phyloP scores from a whole-genome alignment of 2,797 vertebrate genomes.

The Myioborus miniatus region DNA sequence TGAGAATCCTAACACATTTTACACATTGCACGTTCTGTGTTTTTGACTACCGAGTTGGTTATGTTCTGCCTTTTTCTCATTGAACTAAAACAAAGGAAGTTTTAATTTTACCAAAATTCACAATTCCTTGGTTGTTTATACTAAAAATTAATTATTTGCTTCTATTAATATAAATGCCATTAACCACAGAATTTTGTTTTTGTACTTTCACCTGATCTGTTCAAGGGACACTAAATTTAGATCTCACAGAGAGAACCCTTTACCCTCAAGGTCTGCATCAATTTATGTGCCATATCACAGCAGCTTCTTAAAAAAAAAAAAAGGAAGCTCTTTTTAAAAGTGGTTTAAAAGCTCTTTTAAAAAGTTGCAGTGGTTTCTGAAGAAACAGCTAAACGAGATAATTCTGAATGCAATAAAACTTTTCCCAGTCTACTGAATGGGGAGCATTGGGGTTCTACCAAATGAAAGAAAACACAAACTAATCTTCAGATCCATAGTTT shows the following conservation, averaged over 20 bases:
- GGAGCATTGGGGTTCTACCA: not conserved
- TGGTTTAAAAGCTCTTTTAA: too few relatives aligned
- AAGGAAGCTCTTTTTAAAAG: not conserved
- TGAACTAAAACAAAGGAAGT: not conserved
- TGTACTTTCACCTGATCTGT: not conserved
- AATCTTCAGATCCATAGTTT: not conserved
- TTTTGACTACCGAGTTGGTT: not conserved
- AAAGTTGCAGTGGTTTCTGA: not conserved
- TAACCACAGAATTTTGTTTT: not conserved
- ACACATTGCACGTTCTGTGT: fast-evolving
- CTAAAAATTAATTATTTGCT: not conserved
- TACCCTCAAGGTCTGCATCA: not conserved
- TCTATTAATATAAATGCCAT: not conserved
- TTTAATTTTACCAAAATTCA: not conserved
- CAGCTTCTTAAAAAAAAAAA: not conserved
- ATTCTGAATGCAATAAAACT: not conserved
- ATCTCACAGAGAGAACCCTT: not conserved
- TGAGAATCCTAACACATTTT: not conserved
- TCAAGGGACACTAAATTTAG: not conserved
- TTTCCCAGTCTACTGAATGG: not conserved
- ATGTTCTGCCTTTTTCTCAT: not conserved
- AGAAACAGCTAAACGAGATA: not conserved
- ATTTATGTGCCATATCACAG: not conserved
- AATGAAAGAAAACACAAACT: not conserved
- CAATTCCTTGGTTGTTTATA: not conserved